phyloP scores from a whole-genome alignment of 1,140 invertebrate species.

The Aplysia californica region DNA sequence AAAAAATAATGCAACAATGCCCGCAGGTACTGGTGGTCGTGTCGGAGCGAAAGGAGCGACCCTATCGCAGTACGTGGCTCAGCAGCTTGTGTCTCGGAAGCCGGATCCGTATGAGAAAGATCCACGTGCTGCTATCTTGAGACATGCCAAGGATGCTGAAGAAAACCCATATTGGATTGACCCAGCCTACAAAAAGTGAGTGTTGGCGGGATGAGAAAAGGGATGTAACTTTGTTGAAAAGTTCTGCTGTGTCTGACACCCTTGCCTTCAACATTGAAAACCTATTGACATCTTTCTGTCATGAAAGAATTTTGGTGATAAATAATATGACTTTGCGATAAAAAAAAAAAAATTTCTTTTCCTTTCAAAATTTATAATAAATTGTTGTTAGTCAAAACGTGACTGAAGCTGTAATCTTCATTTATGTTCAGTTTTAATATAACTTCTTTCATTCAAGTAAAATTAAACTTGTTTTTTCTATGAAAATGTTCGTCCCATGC shows the following conservation, averaged over 20 bases:
- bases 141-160: constrained; percentile 95
- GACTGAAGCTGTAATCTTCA: too few relatives aligned
- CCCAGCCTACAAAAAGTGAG: constrained; percentile 66
- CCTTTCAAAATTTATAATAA: not conserved
- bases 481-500: too few relatives aligned
- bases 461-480: too few relatives aligned
- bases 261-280: too few relatives aligned
- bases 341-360: not conserved
- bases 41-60: constrained; percentile 96
- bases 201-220: not conserved
- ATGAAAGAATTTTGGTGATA: not conserved
- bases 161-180: constrained; percentile 94
- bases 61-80: constrained; percentile 95
- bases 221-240: too few relatives aligned
- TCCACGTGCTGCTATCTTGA: constrained; percentile 95
- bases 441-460: too few relatives aligned
- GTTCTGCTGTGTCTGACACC: not conserved
- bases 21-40: constrained; percentile 89
- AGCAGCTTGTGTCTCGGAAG: constrained; percentile 90
- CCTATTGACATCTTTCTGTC: not conserved
- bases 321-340: not conserved
- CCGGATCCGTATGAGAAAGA: constrained; percentile 95
- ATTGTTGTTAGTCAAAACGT: not conserved
- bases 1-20: too few relatives aligned
- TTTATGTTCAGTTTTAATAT: too few relatives aligned